These are phyloP conservation scores for Tragulus kanchil DNA, from an alignment of 2,113 vertebrate genomes.

Conservation along the genomic window DNA sequence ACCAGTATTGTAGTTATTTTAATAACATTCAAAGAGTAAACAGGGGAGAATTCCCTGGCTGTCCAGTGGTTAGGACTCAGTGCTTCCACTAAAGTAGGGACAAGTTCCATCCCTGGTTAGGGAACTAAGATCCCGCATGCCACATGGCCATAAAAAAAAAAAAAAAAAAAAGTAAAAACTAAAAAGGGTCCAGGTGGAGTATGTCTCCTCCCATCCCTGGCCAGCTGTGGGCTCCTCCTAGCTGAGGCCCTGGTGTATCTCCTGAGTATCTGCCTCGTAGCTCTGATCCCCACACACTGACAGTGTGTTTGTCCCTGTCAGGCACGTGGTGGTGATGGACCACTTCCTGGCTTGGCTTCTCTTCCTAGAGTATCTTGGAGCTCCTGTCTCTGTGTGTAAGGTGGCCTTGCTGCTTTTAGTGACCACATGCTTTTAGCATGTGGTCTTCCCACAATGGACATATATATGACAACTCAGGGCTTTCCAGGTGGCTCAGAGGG, in stretches of 20 bases:
- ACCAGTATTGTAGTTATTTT: background rate
- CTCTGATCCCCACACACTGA: background rate
- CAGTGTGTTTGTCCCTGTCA: background rate
- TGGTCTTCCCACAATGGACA: background rate
- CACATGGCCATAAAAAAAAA: background rate
- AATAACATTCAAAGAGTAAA: background rate
- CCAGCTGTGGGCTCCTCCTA: background rate
- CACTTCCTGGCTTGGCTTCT: background rate
- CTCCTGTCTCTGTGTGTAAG: background rate
- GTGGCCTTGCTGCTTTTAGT: background rate
- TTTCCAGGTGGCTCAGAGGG: background rate
- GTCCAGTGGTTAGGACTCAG: background rate
- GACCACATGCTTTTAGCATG: too few species aligned
- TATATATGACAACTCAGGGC: background rate
- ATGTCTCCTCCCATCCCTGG: background rate
- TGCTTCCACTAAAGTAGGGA: rapidly evolving
- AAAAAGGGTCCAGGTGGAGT: background rate
- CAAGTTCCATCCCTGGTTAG: background rate
- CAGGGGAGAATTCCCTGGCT: background rate
- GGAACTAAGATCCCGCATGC: background rate
- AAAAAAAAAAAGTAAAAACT: background rate
- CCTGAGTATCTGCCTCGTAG: background rate
- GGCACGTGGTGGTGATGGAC: background rate
- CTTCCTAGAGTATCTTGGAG: background rate
- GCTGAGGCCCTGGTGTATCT: background rate